Conservation (phyloP, 92 coral and sea anemone species). For the Isaurus tuberculatus region DNA sequence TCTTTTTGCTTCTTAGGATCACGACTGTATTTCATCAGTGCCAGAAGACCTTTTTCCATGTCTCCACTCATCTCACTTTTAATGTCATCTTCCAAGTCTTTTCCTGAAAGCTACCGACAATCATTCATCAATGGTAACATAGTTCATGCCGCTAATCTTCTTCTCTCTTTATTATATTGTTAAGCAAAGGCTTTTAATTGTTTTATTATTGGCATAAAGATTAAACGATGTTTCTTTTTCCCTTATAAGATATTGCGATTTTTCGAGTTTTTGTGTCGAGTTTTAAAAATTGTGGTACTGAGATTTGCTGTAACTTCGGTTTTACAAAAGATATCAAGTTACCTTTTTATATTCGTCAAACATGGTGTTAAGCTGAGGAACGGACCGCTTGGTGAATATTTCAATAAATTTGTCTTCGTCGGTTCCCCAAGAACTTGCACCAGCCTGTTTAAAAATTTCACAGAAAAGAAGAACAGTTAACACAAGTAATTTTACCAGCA, state of each 20-base stretch:
- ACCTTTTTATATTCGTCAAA: slow-evolving; percentile 89
- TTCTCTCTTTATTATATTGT: too few relatives aligned
- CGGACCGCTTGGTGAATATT: slow-evolving; percentile 84
- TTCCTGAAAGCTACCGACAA: slow-evolving; percentile 19
- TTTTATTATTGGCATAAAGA: too few relatives aligned
- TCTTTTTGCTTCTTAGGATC: slow-evolving; percentile 6
- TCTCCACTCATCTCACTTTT: too few relatives aligned
- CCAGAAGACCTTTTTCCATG: too few relatives aligned
- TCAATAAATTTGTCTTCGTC: slow-evolving; percentile 81
- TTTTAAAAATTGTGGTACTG: too few relatives aligned
- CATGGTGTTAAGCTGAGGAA: slow-evolving; percentile 86
- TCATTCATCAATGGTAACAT: too few relatives aligned
- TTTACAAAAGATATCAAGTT: background rate
- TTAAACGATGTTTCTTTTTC: too few relatives aligned
- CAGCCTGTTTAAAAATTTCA: slow-evolving; percentile 72
- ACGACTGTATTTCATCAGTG: slow-evolving; percentile 10
- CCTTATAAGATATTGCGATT: too few relatives aligned
- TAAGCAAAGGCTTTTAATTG: too few relatives aligned
- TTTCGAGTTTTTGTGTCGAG: too few relatives aligned
- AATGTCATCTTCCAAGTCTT: slow-evolving; percentile 25
- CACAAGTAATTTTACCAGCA: background rate
- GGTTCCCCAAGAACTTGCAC: slow-evolving; percentile 81
- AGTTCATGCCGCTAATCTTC: too few relatives aligned
- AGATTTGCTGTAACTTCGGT: too few relatives aligned
- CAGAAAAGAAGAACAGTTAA: background rate